Conservation (phyloP, 1,140 invertebrate species). For the Musca vetustissima region DNA sequence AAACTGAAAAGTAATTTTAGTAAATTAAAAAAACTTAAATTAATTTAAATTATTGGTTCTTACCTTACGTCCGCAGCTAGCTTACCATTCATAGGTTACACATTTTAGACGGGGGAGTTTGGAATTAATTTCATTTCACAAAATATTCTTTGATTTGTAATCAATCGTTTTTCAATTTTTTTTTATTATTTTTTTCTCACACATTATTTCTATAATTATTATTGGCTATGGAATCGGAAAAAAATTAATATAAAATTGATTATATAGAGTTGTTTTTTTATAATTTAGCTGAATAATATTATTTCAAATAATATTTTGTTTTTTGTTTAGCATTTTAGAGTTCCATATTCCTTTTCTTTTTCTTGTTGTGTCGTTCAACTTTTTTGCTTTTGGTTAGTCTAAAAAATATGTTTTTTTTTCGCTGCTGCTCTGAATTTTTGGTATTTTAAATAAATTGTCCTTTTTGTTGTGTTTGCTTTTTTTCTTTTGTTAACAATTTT, state of each 20-base stretch:
- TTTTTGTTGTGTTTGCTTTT: neutral
- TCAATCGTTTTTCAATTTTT: conserved; percentile 5
- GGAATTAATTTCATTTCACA: too few relatives aligned
- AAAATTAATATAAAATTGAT: conserved; percentile 4
- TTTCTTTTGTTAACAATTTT: neutral
- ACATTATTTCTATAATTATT: conserved; percentile 3
- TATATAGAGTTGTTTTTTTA: neutral
- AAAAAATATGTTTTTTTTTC: neutral
- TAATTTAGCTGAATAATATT: too few relatives aligned
- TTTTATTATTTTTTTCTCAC: neutral
- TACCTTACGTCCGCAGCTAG: too few relatives aligned
- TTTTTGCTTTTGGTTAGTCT: neutral
- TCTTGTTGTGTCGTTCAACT: too few relatives aligned
- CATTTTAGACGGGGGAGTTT: too few relatives aligned
- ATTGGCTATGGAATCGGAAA: conserved; percentile 15
- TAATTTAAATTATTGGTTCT: too few relatives aligned
- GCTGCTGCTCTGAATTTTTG: neutral
- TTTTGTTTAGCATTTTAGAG: too few relatives aligned
- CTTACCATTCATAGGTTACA: too few relatives aligned
- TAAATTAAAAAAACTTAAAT: too few relatives aligned
- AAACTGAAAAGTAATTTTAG: too few relatives aligned
- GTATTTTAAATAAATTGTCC: neutral
- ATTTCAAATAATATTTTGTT: too few relatives aligned
- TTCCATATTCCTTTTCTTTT: too few relatives aligned
- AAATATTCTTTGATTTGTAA: conserved; percentile 2